Conservation (phyloP, 92 coral and sea anemone genomes). For the Chrysogorgia sp. region DNA sequence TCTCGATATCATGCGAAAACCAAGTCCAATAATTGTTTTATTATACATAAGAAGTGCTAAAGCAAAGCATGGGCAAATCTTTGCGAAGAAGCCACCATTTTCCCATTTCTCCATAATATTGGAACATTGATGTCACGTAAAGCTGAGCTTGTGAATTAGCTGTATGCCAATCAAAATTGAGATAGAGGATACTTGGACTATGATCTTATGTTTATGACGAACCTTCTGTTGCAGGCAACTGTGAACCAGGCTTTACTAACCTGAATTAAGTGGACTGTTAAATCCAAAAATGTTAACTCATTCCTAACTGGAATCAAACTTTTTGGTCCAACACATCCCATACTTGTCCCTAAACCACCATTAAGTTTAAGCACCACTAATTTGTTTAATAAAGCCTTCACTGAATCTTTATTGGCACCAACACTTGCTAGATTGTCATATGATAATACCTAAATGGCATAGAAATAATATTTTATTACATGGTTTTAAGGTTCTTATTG, state of each 20-base stretch:
- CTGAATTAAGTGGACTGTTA: constrained; percentile 94
- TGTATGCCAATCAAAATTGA: no score
- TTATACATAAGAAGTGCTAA: no score
- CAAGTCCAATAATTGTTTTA: no score
- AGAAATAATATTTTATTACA: background rate
- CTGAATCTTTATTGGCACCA: constrained; percentile 31
- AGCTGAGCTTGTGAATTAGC: no score
- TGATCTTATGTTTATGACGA: no score
- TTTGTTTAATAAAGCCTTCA: constrained; percentile 72
- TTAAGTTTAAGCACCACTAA: constrained; percentile 92
- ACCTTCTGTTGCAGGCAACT: no score
- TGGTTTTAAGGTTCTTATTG: background rate
- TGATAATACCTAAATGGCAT: constrained; percentile 61
- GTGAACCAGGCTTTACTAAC: constrained; percentile 54
- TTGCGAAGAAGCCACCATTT: no score
- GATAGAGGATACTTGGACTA: no score
- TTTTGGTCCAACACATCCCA: constrained; percentile 96
- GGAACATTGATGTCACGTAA: no score
- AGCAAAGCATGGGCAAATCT: background rate
- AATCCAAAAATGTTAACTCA: constrained; percentile 89
- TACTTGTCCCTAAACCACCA: constrained; percentile 98
- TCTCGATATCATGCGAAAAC: no score
- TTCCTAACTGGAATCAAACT: constrained; percentile 86
- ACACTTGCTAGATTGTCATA: constrained; percentile 59
- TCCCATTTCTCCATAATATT: no score